These are phyloP conservation scores for Drosophila littoralis DNA, from an alignment of 1,140 invertebrate genomes.

Conservation along the genomic window DNA sequence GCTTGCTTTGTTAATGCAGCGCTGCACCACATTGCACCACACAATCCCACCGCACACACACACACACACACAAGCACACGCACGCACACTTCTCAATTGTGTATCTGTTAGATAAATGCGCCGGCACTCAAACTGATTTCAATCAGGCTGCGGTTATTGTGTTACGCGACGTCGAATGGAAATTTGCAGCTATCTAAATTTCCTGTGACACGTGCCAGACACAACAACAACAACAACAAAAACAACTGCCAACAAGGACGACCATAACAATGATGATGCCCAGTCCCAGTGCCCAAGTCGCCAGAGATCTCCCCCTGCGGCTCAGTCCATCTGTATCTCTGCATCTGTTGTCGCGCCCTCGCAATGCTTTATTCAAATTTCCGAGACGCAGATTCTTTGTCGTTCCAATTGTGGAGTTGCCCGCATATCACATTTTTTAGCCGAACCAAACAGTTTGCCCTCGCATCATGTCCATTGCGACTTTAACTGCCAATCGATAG, in stretches of 20 bases:
- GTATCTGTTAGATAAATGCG: constrained; percentile 18
- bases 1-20: constrained; percentile 2
- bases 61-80: not conserved
- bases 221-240: constrained; percentile 58
- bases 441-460: constrained; percentile 20
- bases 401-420: constrained; percentile 11
- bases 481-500: constrained; percentile 73
- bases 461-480: constrained; percentile 7
- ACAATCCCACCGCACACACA: constrained; percentile 4
- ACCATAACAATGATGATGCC: constrained; percentile 52
- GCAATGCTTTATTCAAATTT: constrained; percentile 40
- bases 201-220: constrained; percentile 73
- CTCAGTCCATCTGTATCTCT: not conserved
- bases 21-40: not conserved
- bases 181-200: constrained; percentile 62
- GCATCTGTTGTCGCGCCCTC: constrained; percentile 33
- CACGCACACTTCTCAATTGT: not conserved
- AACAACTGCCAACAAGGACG: constrained; percentile 18
- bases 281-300: constrained; percentile 8
- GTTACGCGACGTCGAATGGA: constrained; percentile 43
- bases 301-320: not conserved
- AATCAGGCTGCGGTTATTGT: constrained; percentile 69
- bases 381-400: constrained; percentile 30
- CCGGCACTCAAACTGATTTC: constrained; percentile 52
- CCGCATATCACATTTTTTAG: constrained; percentile 28